Conservation (phyloP, 1,140 invertebrate genomes). For the Sitophilus oryzae region DNA sequence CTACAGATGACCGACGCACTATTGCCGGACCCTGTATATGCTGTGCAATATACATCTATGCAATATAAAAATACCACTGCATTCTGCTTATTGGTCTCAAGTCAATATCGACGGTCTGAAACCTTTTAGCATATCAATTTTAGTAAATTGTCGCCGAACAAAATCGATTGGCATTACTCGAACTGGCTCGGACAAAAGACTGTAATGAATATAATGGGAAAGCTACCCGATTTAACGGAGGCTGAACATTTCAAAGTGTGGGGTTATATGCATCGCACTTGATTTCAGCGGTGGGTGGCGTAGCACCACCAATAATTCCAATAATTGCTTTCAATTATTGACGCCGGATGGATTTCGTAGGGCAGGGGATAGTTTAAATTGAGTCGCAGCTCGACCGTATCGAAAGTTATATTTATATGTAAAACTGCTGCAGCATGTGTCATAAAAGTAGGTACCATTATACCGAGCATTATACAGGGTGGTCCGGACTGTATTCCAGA, state of each 20-base stretch:
- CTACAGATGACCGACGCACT: too few species aligned
- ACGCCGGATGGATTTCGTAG: neutral
- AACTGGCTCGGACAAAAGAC: slow-evolving; percentile 18
- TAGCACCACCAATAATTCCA: slow-evolving; percentile 16
- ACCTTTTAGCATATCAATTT: slow-evolving; percentile 27
- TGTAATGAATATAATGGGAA: slow-evolving; percentile 26
- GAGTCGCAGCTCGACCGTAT: neutral
- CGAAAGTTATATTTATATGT: neutral
- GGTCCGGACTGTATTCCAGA: too few species aligned
- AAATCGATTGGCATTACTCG: slow-evolving; percentile 22
- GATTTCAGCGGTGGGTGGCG: slow-evolving; percentile 4
- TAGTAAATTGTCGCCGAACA: slow-evolving; percentile 21
- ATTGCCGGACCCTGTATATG: too few species aligned
- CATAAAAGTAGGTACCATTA: too few species aligned
- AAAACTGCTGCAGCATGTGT: too few species aligned
- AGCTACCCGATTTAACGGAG: slow-evolving; percentile 20
- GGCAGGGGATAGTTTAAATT: too few species aligned
- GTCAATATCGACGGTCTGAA: slow-evolving; percentile 10
- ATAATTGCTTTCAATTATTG: slow-evolving; percentile 21
- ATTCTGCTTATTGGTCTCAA: slow-evolving; percentile 15
- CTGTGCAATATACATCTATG: too few species aligned
- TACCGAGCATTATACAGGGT: too few species aligned
- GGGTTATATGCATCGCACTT: slow-evolving; percentile 14
- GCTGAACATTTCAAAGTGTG: slow-evolving; percentile 18
- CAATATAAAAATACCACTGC: too few species aligned